phyloP scores from a whole-genome alignment of 2,797 vertebrate genomes.

The Sebastes flavidus region DNA sequence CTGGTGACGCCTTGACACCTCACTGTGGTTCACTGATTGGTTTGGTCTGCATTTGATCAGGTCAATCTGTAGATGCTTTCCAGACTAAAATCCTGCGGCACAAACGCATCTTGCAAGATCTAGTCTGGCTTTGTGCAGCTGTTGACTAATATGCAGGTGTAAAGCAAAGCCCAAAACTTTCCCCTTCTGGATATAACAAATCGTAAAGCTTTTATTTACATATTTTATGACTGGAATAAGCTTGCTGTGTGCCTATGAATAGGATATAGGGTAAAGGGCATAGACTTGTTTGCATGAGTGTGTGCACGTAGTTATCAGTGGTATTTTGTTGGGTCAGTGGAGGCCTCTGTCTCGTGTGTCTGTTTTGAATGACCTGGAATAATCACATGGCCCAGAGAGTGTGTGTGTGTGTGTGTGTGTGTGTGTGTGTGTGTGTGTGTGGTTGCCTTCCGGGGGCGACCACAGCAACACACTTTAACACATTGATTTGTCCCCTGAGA shows the following conservation, averaged over 20 bases:
- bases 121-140: not conserved
- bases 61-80: not conserved
- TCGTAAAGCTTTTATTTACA: not conserved
- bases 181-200: not conserved
- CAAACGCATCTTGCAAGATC: not conserved
- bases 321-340: constrained; percentile 61
- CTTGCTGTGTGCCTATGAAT: constrained; percentile 17
- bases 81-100: not conserved
- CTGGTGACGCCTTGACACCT: not conserved
- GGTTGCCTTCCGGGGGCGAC: constrained; percentile 16
- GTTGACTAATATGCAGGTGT: not conserved
- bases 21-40: not conserved
- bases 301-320: constrained; percentile 45
- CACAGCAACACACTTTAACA: constrained; percentile 19
- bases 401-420: not conserved
- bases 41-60: not conserved
- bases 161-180: not conserved
- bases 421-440: not conserved
- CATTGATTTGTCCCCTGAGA: constrained; percentile 15
- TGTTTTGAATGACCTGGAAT: constrained; percentile 67
- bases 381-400: constrained; percentile 58
- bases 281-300: constrained; percentile 46
- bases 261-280: constrained; percentile 64
- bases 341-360: constrained; percentile 44
- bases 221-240: not conserved